phyloP scores from a whole-genome alignment of 1,140 invertebrate genomes.

The Camponotus floridanus region DNA sequence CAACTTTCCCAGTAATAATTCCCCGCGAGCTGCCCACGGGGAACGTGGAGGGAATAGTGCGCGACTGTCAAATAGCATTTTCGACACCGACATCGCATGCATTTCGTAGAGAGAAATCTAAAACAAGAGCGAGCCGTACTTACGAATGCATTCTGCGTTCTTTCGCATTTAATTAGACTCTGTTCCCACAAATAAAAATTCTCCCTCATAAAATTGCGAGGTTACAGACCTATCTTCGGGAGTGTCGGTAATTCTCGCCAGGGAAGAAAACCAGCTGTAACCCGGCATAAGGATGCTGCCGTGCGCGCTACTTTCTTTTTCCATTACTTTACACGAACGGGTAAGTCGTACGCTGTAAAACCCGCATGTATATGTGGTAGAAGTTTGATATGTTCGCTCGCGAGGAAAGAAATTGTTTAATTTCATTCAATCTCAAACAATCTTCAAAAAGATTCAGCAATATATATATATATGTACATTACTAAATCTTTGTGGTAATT shows the following conservation, averaged over 20 bases:
- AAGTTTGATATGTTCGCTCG: constrained; percentile 6
- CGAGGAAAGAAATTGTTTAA: neutral
- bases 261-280: constrained; percentile 39
- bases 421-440: neutral
- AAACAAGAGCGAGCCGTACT: constrained; percentile 1
- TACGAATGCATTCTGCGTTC: neutral
- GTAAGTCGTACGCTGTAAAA: constrained; percentile 21
- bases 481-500: too few relatives aligned
- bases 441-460: neutral
- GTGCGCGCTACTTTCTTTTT: constrained; percentile 3
- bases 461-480: neutral
- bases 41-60: neutral
- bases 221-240: constrained; percentile 37
- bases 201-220: constrained; percentile 43
- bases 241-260: constrained; percentile 31
- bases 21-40: neutral
- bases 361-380: neutral
- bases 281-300: neutral
- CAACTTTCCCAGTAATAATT: constrained; percentile 55
- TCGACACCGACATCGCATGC: neutral
- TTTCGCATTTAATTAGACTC: constrained; percentile 42
- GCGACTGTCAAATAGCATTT: constrained; percentile 2
- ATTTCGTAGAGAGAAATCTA: too few relatives aligned
- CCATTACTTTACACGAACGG: constrained; percentile 17
- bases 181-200: neutral